These are phyloP conservation scores for Phengaris arion DNA, from an alignment of 2,888 invertebrate genomes.

Conservation along the genomic window DNA sequence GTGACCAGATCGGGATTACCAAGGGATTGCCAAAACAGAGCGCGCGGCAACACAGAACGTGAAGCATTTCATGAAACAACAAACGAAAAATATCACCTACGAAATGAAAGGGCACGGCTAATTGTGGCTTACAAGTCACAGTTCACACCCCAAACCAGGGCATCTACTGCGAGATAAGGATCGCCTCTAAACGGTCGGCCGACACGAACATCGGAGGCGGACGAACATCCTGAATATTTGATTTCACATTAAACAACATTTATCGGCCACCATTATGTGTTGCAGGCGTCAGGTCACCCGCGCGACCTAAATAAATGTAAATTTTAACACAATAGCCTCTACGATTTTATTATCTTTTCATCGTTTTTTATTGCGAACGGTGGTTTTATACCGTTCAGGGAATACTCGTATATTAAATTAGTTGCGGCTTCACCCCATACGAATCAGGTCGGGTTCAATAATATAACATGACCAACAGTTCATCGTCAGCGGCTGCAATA, in stretches of 20 bases:
- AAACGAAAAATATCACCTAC: conserved; percentile 31
- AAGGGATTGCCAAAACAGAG: not conserved
- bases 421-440: not conserved
- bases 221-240: conserved; percentile 51
- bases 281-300: not conserved
- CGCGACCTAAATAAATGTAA: conserved; percentile 1
- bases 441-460: not conserved
- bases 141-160: conserved; percentile 61
- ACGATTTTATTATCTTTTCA: conserved; percentile 9
- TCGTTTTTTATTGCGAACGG: not conserved
- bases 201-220: conserved; percentile 65
- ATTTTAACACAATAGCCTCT: not conserved
- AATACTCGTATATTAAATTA: conserved; percentile 27
- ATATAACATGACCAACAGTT: not conserved
- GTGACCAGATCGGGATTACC: not conserved
- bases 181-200: conserved; percentile 64
- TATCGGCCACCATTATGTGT: not conserved
- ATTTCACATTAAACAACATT: conserved; percentile 30
- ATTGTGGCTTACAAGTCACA: conserved; percentile 55
- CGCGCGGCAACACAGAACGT: not conserved
- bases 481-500: not conserved
- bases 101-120: conserved; percentile 42
- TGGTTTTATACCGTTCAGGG: not conserved
- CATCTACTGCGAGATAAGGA: conserved; percentile 66
- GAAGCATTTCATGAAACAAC: conserved; percentile 29